Base-by-base conservation (phyloP, 1,140 invertebrate species). In the Drosophila neocordata region DNA sequence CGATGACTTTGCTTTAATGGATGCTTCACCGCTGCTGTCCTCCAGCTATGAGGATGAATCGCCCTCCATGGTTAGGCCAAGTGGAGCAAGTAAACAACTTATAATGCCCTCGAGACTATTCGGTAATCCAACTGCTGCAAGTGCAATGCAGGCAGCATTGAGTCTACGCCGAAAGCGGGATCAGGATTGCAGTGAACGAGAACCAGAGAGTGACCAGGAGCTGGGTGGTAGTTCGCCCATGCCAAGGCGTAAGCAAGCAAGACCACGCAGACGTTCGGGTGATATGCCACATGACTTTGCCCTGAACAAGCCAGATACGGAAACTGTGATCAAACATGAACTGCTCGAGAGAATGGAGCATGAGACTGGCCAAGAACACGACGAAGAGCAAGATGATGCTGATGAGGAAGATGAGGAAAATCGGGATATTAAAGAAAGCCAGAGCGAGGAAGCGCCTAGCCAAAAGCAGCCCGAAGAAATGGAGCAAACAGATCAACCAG, bases 231-330 rank as follows among this genome's bases (percentile, higher is more conserved):
- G 94, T 41, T 96, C 96, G 18, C 96, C 96, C 0, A 93, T 96
- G 79, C 95, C 96, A 1, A 92, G 96, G 27, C 92, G 96, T 35
- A 97, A 97, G 79, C 95, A 97, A 91, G 96, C 96, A 1, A 92
- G 96, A 11, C 96, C 96, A 1, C 91, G 96, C 18, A 92, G 96
- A 73, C 93, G 96, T 75, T 97, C 96, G 0, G 96, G 96, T 0
- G 96, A 97, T 75, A 91, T 93, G 70, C 92, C 94, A 1, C 94
- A 95, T 4, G 95, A 88, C 69, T 88, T 88, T 70, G 75, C 71
- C 56, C 69, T 84, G 1, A 77, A 48, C 56, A 84, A 89, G 15
- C 51, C 80, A 3, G 81, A 89, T 9, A 35, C 75, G 31, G 74
- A 82, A 41, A 88, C 89, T 82, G 89, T 91, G 85, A 91, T 91